Evolutionary conservation across 2,797 vertebrate species (phyloP), one percentile per base, ranked within the genome.

Genomic region (Anniella stebbinsi): DNA sequence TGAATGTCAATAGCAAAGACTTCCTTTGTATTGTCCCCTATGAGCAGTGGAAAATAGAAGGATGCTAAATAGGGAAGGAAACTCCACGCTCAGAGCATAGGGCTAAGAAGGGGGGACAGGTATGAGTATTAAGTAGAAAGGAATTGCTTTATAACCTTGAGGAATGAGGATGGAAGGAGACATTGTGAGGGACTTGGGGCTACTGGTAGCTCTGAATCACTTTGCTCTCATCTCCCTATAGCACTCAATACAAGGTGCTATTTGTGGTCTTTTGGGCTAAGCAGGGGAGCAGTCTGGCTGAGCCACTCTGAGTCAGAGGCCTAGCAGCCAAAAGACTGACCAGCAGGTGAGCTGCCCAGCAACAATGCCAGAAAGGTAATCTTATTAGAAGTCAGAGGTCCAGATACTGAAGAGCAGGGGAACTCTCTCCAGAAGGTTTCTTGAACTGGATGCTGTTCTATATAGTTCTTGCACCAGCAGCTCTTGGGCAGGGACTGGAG

Each of bases 131-230:
- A n/a, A 45, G 33, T 0, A 77, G 90, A 83, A 89, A 88, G 72
- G 75, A 93, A 70, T 91, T 90, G 78, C 10, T 70, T 38, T 1
- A 87, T n/a, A 87, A 94, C 80, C 88, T 92, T 84, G 91, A 38
- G 81, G 84, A 73, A 73, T 80, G 69, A 66, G 38, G 67, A 2
- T 45, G 67, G 41, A 36, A 75, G 17, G 7, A 82, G 54, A 88
- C 38, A n/a, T 75, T 48, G 48, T 36, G 3, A 25, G 77, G 73
- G 30, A 60, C 54, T 30, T 6, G 4, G 13, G 54, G 41, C 9
- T 33, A 13, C 41, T 54, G 45, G 45, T n/a, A 38, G 36, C n/a
- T 70, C 36, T 87, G 87, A 23, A 28, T 23, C 11, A 4, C 45
- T 77, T 38, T 36, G 30, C 41, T 38, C 33, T 77, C 21, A 17